A percentile compares a stretch with the other conserved stretches of the same genome.
Evolutionary conservation across 2,797 vertebrate genomes (phyloP).

Genomic region (Sebastes jordani): DNA sequence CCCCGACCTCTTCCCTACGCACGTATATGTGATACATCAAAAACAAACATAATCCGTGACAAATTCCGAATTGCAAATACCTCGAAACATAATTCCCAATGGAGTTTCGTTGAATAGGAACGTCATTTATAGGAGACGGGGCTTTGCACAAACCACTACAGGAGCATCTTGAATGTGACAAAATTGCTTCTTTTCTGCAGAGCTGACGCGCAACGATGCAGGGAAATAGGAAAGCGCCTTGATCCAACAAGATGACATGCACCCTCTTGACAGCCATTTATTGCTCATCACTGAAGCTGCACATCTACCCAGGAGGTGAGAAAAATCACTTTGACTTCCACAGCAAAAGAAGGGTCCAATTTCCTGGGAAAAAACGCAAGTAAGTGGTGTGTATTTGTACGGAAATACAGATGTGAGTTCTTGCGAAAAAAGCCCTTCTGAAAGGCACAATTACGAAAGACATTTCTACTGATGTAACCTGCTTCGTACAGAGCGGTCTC

Average conservation of each 20-base stretch:
- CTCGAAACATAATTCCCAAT: not conserved
- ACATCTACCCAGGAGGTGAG: not conserved
- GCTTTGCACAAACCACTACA: not conserved
- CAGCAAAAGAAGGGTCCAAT: not conserved
- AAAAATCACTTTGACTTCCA: not conserved
- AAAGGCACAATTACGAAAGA: conserved; percentile 14
- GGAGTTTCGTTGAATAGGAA: not conserved
- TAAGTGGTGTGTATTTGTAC: not conserved
- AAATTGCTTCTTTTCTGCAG: not conserved
- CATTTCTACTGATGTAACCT: conserved; percentile 20
- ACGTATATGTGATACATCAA: too few species aligned
- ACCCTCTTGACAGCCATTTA: conserved; percentile 1
- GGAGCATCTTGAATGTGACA: not conserved
- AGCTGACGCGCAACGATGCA: not conserved
- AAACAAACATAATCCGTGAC: too few species aligned
- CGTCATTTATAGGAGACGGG: not conserved
- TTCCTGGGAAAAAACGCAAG: not conserved
- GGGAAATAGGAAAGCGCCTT: conserved; percentile 5
- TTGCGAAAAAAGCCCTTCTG: not conserved
- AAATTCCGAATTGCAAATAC: rapidly evolving
- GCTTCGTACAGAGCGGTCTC: not conserved
- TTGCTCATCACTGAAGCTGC: not conserved
- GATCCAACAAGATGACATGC: not conserved
- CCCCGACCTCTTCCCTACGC: too few species aligned
- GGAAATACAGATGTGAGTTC: not conserved